Evolutionary conservation across 2,797 vertebrate species (phyloP), one percentile per base, ranked within the genome.

Genomic region (Paguma larvata): DNA sequence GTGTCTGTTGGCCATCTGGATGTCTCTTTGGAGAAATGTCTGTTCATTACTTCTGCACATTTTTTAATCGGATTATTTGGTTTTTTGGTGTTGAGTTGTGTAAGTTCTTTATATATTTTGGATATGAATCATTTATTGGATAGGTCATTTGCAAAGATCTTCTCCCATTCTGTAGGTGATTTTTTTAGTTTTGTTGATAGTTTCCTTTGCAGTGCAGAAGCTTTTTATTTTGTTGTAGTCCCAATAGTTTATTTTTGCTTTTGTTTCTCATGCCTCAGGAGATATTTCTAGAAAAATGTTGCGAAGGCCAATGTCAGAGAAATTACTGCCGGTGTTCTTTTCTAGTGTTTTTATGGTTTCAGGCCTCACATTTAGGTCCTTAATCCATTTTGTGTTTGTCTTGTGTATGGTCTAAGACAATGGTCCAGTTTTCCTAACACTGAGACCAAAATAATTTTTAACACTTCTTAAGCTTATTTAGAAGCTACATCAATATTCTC

Each of bases 391-490:
- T 27, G 70, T 44, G 70, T 73, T 73, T 73, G 38, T 73, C 44
- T 73, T 44, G 70, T 73, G 23, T 44, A 44, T 44, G 41, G 41
- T 73, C 23, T 44, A 27, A 73, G 38, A 73, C 14, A 73, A 73
- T 27, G 70, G 38, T 73, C 13, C 70, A 73, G 38, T 73, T 73
- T 73, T 46, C 27, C 73, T 25, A 75, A 46, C 7, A 46, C 15
- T 2, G 59, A 77, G 25, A 72, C 2, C 18, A 79, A 87, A 91
- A 79, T 46, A n/a, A 6, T 90, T 73, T 87, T 68, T 68, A 21
- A 88, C 77, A 56, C 16, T 70, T 78, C 27, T 34, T 14, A 89
- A 78, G 51, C 10, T 38, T 41, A 96, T 56, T 91, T 95, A 85
- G 73, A 96, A 94, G 10, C 59, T 65, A 48, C 72, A 5, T 41